phyloP scores from a whole-genome alignment of 2,888 invertebrate species.

The Lutraria lutraria region DNA sequence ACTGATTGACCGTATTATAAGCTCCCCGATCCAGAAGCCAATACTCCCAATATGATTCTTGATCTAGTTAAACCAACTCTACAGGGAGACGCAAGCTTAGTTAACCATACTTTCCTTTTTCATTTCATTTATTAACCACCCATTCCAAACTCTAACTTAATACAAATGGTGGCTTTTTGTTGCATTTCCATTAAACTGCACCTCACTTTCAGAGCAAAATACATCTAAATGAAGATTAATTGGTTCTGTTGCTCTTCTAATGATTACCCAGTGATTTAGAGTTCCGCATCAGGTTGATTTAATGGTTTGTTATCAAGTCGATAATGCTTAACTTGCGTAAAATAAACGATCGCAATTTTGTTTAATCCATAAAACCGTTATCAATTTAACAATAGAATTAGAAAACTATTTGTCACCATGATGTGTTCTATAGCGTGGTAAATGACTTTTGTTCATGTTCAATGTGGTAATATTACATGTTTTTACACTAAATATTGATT shows the following conservation, averaged over 20 bases:
- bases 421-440: background rate
- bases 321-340: slow-evolving; percentile 24
- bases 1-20: background rate
- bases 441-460: slow-evolving; percentile 21
- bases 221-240: slow-evolving; percentile 28
- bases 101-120: slow-evolving; percentile 34
- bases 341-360: slow-evolving; percentile 32
- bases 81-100: slow-evolving; percentile 17
- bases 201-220: slow-evolving; percentile 41
- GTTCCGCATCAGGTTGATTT: slow-evolving; percentile 28
- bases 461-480: background rate
- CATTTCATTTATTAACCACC: slow-evolving; percentile 21
- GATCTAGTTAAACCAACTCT: background rate
- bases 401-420: slow-evolving; percentile 35
- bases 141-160: slow-evolving; percentile 38
- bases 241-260: slow-evolving; percentile 31
- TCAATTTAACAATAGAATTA: slow-evolving; percentile 42
- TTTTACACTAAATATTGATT: slow-evolving; percentile 9
- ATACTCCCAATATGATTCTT: background rate
- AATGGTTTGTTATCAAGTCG: slow-evolving; percentile 26
- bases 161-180: slow-evolving; percentile 14
- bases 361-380: slow-evolving; percentile 28
- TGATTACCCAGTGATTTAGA: slow-evolving; percentile 7
- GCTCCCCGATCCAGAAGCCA: background rate
- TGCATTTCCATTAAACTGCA: slow-evolving; percentile 12